A percentile compares a stretch with the other conserved stretches of the same genome.
phyloP scores from a whole-genome alignment of 2,113 vertebrate species.

The Hirundichthys speculiger region DNA sequence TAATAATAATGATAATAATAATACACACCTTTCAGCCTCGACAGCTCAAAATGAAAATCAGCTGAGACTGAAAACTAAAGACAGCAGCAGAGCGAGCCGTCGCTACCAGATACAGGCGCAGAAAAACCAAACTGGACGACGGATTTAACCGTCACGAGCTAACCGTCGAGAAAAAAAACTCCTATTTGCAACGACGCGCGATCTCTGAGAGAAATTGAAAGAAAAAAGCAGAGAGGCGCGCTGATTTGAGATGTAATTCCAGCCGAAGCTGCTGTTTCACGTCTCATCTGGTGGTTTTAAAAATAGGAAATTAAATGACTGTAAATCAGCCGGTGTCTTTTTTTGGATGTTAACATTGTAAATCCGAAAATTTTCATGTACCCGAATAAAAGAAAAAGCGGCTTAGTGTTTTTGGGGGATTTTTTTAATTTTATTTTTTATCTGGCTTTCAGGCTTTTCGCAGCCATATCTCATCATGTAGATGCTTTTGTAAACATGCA shows the following conservation, averaged over 20 bases:
- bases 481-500: slow-evolving; percentile 75
- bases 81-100: slow-evolving; percentile 40
- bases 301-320: slow-evolving; percentile 57
- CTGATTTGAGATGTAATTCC: slow-evolving; percentile 34
- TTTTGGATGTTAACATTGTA: slow-evolving; percentile 38
- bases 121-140: slow-evolving; percentile 51
- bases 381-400: slow-evolving; percentile 46
- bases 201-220: slow-evolving; percentile 68
- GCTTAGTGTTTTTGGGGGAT: slow-evolving; percentile 22
- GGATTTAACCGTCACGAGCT: slow-evolving; percentile 32
- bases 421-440: slow-evolving; percentile 21
- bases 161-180: too few species aligned
- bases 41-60: slow-evolving; percentile 26
- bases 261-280: slow-evolving; percentile 64
- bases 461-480: slow-evolving; percentile 73
- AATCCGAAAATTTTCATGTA: slow-evolving; percentile 33
- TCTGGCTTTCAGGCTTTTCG: slow-evolving; percentile 66
- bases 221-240: not conserved
- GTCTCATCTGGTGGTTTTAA: slow-evolving; percentile 52
- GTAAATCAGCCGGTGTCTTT: slow-evolving; percentile 46
- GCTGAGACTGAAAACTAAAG: slow-evolving; percentile 18
- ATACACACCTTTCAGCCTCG: slow-evolving; percentile 38
- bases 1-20: too few species aligned
- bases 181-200: slow-evolving; percentile 59
- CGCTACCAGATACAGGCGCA: slow-evolving; percentile 13